These are phyloP conservation scores for Nasonia vitripennis DNA, from an alignment of 1,140 invertebrate species.

Conservation along the genomic window DNA sequence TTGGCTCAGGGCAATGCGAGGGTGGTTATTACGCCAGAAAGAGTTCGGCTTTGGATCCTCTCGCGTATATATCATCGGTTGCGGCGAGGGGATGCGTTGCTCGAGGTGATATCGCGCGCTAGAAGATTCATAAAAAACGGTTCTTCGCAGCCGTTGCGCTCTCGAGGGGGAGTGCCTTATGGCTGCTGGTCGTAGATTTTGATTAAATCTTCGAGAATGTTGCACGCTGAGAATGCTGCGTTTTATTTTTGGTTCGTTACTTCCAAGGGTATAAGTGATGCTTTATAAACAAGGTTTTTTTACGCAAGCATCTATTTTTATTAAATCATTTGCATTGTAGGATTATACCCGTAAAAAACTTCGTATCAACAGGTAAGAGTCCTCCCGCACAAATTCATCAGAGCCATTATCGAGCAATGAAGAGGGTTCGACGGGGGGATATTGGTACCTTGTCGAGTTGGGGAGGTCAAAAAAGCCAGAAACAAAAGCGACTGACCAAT, in stretches of 20 bases:
- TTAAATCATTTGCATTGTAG: too few species aligned
- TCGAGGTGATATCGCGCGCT: slow-evolving; percentile 20
- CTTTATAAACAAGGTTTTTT: too few species aligned
- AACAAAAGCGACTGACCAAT: slow-evolving; percentile 30
- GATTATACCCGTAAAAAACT: not conserved
- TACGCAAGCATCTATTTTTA: too few species aligned
- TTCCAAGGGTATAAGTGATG: too few species aligned
- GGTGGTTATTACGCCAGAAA: slow-evolving; percentile 29
- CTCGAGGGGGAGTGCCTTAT: too few species aligned
- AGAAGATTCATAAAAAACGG: slow-evolving; percentile 26
- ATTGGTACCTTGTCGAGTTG: slow-evolving; percentile 47
- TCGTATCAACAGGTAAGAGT: not conserved
- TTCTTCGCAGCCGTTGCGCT: too few species aligned
- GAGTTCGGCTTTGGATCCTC: not conserved
- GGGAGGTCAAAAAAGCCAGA: not conserved
- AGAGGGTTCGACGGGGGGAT: slow-evolving; percentile 61
- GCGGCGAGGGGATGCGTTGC: not conserved
- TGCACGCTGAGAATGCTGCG: too few species aligned
- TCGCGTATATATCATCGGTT: slow-evolving; percentile 32
- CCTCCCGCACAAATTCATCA: slow-evolving; percentile 54
- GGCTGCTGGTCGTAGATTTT: too few species aligned
- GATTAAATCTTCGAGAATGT: too few species aligned
- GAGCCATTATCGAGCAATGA: slow-evolving; percentile 57
- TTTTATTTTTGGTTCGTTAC: too few species aligned
- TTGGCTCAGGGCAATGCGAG: slow-evolving; percentile 31